phyloP scores from a whole-genome alignment of 1,140 invertebrate species.

The Oryzaephilus surinamensis region DNA sequence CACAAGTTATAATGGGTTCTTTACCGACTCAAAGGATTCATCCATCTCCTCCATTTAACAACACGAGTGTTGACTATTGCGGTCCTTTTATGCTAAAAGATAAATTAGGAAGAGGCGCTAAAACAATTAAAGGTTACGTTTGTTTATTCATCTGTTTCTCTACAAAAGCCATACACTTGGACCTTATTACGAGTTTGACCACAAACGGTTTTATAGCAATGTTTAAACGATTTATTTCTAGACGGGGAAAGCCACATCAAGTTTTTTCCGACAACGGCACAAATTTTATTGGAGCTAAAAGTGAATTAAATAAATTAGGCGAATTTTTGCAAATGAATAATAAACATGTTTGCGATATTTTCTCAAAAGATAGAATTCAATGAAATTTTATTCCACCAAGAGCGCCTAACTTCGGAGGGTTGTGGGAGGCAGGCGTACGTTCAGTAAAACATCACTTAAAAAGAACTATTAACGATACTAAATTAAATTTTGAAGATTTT shows the following conservation, averaged over 20 bases:
- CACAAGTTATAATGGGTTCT: no score
- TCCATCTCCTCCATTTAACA: constrained; percentile 20
- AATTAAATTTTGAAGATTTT: constrained; percentile 12
- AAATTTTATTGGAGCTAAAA: constrained; percentile 10
- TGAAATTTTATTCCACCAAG: constrained; percentile 36
- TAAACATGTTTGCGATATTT: neutral
- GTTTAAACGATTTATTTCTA: constrained; percentile 27
- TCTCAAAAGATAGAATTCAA: neutral
- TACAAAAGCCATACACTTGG: constrained; percentile 27
- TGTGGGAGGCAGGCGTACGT: constrained; percentile 36
- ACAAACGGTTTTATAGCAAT: constrained; percentile 21
- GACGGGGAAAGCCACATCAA: constrained; percentile 6
- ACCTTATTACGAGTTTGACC: constrained; percentile 21
- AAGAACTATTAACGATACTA: constrained; percentile 1
- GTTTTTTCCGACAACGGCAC: constrained; percentile 14
- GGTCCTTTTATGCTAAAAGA: constrained; percentile 22
- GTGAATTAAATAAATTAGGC: constrained; percentile 4
- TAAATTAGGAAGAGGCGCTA: constrained; percentile 17
- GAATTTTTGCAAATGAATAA: neutral
- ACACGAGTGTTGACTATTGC: constrained; percentile 23
- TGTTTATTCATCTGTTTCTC: constrained; percentile 10
- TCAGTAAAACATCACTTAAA: constrained; percentile 32
- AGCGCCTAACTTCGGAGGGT: constrained; percentile 36
- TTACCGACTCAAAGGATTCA: no score
- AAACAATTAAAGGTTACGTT: constrained; percentile 15